phyloP scores from a whole-genome alignment of 2,888 invertebrate genomes.

The Campoplex nolae region DNA sequence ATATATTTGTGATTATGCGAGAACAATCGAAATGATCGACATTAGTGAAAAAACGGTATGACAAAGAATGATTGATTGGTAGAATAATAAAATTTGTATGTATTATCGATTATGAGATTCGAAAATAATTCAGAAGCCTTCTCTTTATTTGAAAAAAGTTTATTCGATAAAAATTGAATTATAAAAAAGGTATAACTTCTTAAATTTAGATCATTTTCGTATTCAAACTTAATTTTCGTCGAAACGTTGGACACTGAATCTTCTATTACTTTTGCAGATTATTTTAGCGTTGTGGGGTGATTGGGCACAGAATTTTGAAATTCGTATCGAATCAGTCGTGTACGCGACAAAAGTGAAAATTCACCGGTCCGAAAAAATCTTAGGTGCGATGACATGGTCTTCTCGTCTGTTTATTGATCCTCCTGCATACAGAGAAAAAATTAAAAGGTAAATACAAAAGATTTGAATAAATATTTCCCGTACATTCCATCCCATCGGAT shows the following conservation, averaged over 20 bases:
- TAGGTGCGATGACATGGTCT: neutral
- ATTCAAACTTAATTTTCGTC: neutral
- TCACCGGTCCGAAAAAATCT: neutral
- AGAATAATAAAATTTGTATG: neutral
- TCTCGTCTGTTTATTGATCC: neutral
- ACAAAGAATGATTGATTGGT: neutral
- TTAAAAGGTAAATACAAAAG: conserved; percentile 1
- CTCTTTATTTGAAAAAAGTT: too few species aligned
- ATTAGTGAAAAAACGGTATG: conserved; percentile 11
- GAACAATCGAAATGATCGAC: conserved; percentile 41
- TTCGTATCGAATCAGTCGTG: neutral
- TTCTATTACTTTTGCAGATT: conserved; percentile 6
- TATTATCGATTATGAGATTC: too few species aligned
- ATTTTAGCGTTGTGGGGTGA: conserved; percentile 22
- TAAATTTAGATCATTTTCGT: neutral
- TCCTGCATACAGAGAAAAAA: neutral
- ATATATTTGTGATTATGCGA: conserved; percentile 2
- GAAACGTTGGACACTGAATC: neutral
- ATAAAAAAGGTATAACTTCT: neutral
- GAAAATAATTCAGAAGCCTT: neutral
- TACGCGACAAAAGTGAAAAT: conserved; percentile 18
- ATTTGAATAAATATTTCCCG: neutral
- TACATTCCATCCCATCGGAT: neutral
- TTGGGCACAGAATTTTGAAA: conserved; percentile 5
- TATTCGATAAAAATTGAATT: too few species aligned